Conservation (phyloP, 2,888 invertebrate genomes). For the Catocala fraxini region DNA sequence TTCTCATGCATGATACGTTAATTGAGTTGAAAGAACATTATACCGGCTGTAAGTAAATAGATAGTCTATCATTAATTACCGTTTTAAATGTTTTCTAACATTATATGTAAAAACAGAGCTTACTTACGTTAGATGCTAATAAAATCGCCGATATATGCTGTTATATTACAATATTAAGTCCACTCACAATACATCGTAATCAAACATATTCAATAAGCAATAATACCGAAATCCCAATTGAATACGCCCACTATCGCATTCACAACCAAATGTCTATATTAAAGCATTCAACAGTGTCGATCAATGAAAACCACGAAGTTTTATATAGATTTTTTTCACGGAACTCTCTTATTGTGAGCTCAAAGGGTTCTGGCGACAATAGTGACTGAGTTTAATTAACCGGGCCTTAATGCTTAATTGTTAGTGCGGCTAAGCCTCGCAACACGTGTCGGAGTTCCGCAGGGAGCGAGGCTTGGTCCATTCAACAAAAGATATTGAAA, state of each 20-base stretch:
- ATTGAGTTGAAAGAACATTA: constrained; percentile 2
- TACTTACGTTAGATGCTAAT: background rate
- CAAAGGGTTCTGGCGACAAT: constrained; percentile 82
- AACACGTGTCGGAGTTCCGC: constrained; percentile 82
- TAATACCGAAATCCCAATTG: constrained; percentile 38
- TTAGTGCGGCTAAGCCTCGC: constrained; percentile 82
- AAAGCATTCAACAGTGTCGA: constrained; percentile 55
- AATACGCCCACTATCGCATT: constrained; percentile 52
- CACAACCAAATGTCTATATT: constrained; percentile 53
- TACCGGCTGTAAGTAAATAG: background rate
- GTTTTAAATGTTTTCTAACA: background rate
- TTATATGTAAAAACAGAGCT: background rate
- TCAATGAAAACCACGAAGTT: constrained; percentile 65
- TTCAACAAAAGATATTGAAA: constrained; percentile 77
- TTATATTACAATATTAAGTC: background rate
- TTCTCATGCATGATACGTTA: constrained; percentile 4
- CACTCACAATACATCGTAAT: background rate
- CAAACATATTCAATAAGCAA: constrained; percentile 28
- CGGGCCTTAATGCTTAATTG: constrained; percentile 85
- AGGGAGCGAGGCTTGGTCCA: constrained; percentile 63
- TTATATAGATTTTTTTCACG: constrained; percentile 76
- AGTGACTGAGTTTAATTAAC: constrained; percentile 84
- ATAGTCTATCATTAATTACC: background rate
- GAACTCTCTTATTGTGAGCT: constrained; percentile 77
- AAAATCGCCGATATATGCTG: no score